phyloP scores from a whole-genome alignment of 2,888 invertebrate species.

The Andrena marginata region DNA sequence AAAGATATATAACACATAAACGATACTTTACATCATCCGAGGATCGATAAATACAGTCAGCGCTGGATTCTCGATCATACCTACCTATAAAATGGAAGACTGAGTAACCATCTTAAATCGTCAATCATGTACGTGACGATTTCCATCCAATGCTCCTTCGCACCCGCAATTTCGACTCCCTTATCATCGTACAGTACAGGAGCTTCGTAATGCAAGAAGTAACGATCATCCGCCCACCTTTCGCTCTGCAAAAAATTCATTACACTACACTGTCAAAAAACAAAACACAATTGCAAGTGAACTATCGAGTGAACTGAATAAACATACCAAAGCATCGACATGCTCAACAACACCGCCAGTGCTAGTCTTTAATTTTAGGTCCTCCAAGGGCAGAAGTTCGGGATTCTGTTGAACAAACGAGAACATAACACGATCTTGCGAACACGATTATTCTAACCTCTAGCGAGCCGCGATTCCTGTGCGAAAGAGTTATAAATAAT shows the following conservation, averaged over 20 bases:
- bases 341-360: constrained; percentile 86
- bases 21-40: background rate
- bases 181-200: constrained; percentile 85
- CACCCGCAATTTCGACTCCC: constrained; percentile 86
- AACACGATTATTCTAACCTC: constrained; percentile 28
- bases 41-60: background rate
- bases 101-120: constrained; percentile 90
- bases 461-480: background rate
- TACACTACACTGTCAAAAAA: background rate
- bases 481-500: constrained; percentile 14
- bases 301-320: background rate
- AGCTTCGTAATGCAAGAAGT: constrained; percentile 87
- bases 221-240: constrained; percentile 87
- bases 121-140: constrained; percentile 87
- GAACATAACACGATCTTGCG: constrained; percentile 9
- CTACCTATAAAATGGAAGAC: constrained; percentile 89
- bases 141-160: constrained; percentile 89
- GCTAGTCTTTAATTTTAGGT: constrained; percentile 84
- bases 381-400: constrained; percentile 80
- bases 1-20: background rate
- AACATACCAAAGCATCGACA: constrained; percentile 89
- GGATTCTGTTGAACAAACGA: constrained; percentile 76
- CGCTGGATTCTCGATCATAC: background rate
- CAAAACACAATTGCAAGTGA: too few species aligned
- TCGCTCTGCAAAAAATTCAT: constrained; percentile 85